These are phyloP conservation scores for Istiophorus platypterus DNA, from an alignment of 2,113 vertebrate species.

Conservation along the genomic window DNA sequence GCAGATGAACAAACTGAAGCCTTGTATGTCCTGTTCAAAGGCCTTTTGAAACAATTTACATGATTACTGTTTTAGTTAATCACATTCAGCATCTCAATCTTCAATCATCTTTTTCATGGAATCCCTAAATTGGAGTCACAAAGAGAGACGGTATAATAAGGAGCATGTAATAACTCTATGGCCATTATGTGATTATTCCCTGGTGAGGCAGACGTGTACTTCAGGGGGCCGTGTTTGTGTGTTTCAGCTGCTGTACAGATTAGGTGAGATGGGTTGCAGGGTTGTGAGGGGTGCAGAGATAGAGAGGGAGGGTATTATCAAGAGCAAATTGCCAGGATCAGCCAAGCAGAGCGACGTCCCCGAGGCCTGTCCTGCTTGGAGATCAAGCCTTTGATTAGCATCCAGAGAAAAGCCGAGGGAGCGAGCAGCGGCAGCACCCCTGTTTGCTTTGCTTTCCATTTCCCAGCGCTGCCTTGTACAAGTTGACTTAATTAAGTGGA, in stretches of 20 bases:
- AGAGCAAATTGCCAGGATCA: conserved; percentile 84
- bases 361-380: conserved; percentile 72
- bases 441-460: conserved; percentile 81
- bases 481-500: conserved; percentile 84
- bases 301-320: conserved; percentile 68
- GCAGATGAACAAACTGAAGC: conserved; percentile 18
- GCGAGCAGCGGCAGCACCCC: conserved; percentile 53
- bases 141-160: conserved; percentile 54
- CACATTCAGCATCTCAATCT: conserved; percentile 34
- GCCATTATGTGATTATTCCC: conserved; percentile 71
- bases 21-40: background rate
- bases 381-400: conserved; percentile 84
- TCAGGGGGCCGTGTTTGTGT: conserved; percentile 43
- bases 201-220: conserved; percentile 53
- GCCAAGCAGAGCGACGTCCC: conserved; percentile 78
- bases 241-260: conserved; percentile 52
- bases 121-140: conserved; percentile 53
- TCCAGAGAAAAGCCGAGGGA: conserved; percentile 67
- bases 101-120: conserved; percentile 54
- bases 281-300: conserved; percentile 40
- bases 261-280: conserved; percentile 58
- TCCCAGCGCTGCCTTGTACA: conserved; percentile 72
- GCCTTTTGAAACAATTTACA: conserved; percentile 18
- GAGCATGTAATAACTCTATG: conserved; percentile 59
- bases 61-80: conserved; percentile 64